These are phyloP conservation scores for Eulemur albifrons DNA, from an alignment of 2,797 vertebrate genomes.

Conservation along the genomic window DNA sequence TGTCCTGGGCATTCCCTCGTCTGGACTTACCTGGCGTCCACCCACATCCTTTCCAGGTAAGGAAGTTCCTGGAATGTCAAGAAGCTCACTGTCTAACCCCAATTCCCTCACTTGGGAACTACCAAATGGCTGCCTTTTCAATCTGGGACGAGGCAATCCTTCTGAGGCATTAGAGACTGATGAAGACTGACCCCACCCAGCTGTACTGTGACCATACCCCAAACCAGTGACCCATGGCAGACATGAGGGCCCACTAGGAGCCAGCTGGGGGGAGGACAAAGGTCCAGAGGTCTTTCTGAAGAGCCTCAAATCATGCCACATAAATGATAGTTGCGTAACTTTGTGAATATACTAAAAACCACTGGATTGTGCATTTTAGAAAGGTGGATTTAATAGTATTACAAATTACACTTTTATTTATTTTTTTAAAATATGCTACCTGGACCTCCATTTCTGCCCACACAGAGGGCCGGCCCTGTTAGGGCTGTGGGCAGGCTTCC, in stretches of 20 bases:
- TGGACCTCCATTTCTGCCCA: not conserved
- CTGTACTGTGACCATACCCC: not conserved
- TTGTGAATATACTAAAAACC: not conserved
- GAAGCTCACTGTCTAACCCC: not conserved
- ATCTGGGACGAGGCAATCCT: not conserved
- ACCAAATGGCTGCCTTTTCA: not conserved
- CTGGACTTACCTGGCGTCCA: not conserved
- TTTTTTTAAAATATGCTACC: not conserved
- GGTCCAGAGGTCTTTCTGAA: not conserved
- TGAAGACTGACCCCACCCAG: not conserved
- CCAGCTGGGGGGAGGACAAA: not conserved
- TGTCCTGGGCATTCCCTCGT: not conserved
- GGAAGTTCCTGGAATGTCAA: not conserved
- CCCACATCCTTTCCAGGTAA: not conserved
- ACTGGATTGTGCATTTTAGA: not conserved
- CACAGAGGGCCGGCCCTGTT: not conserved
- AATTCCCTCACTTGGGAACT: rapidly evolving
- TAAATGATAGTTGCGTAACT: too few relatives aligned
- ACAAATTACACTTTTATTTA: not conserved
- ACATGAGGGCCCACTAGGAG: not conserved
- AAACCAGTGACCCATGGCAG: not conserved
- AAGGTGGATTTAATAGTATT: not conserved
- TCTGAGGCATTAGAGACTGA: not conserved
- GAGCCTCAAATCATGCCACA: not conserved
- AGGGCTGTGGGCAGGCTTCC: not conserved